Evolutionary conservation across 2,113 vertebrate species (phyloP).

Genomic region (Microcebus griseorufus): DNA sequence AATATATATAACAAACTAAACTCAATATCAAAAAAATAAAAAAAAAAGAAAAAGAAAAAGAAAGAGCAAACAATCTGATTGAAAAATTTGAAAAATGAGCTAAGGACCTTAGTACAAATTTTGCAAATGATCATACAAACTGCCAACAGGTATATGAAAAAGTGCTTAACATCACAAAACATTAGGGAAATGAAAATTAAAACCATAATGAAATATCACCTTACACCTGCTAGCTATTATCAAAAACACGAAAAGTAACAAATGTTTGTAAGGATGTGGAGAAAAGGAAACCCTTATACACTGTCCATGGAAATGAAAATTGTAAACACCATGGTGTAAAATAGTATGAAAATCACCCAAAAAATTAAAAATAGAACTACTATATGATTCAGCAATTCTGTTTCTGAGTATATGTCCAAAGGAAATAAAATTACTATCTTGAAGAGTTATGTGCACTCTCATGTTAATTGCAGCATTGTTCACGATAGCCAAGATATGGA

Average conservation of each 20-base stretch:
- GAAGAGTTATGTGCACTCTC: background rate
- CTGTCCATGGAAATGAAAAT: background rate
- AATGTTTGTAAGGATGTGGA: background rate
- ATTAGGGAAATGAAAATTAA: background rate
- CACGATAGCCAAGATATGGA: too few species aligned
- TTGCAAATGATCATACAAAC: background rate
- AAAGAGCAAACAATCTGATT: background rate
- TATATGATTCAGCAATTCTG: background rate
- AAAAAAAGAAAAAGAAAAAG: background rate
- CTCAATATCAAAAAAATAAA: background rate
- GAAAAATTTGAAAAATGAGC: background rate
- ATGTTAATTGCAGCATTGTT: too few species aligned
- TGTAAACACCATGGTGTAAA: background rate
- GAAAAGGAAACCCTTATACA: background rate
- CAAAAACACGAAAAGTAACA: background rate
- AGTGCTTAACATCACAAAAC: background rate
- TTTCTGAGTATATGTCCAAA: background rate
- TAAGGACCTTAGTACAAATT: background rate
- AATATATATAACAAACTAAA: background rate
- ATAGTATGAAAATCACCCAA: background rate
- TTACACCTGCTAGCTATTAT: background rate
- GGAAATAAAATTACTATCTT: background rate
- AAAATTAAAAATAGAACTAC: background rate
- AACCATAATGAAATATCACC: background rate
- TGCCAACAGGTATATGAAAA: background rate